Base-by-base conservation (phyloP, 2,797 vertebrate species). In the Mormyrops boulengeri region DNA sequence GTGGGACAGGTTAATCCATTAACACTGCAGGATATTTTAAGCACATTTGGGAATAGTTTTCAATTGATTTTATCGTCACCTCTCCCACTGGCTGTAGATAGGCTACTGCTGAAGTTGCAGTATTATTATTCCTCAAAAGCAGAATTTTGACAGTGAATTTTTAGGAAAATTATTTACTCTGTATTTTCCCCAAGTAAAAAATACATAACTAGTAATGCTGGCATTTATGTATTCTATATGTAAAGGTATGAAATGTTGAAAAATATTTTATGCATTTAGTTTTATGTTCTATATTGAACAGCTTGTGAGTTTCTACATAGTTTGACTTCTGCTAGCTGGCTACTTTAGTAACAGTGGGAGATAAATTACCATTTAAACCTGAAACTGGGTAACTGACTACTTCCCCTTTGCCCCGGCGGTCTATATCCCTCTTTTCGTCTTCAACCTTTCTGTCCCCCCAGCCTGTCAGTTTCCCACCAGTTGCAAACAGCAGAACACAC, bases 61-160 rank as follows among this genome's bases (percentile, higher is more conserved):
- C 85, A 91, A 95, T 95, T 93, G 95, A 96, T 96, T 96, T 96
- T 94, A 94, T 96, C 95, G 93, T 95, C 95, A 94, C 93, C 94
- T 94, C 94, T 95, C 94, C 93, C 94, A 93, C 94, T 93, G 95
- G 94, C 92, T 94, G 93, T 95, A 95, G 95, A 95, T 93, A 94
- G 92, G 92, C 92, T 94, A 94, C 94, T 94, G 94, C 95, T 96
- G 95, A 94, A 95, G 94, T 93, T 94, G 92, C 91, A 82, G 91
- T 93, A 93, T 95, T 95, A 95, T 96, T 96, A 94, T 41, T 34
- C 38, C 17, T 57, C 14, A 55, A 87, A 96, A 95, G 94, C 94
- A 96, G 96, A 94, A 95, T 94, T 95, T 95, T 95, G 94, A 93
- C 94, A 93, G 93, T 94, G 95, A 96, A 94, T 96, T 95, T 96